Base-by-base conservation (phyloP, 2,113 vertebrate species). In the Amphiprion ocellaris region DNA sequence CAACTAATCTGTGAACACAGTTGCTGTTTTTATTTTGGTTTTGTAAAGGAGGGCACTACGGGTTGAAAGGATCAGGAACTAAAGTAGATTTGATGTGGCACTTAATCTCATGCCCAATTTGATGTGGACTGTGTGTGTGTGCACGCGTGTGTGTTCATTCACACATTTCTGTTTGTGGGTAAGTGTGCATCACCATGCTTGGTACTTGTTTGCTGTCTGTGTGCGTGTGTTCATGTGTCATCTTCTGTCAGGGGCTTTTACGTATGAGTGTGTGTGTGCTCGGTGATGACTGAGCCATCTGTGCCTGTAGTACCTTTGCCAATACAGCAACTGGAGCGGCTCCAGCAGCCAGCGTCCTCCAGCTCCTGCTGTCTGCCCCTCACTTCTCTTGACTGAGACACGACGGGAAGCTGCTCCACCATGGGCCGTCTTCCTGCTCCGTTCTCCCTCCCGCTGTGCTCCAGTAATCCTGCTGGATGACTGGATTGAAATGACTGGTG, bases 241-340 rank as follows among this genome's bases (percentile, higher is more conserved):
- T 58, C 52, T 74, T 78, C 65, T 80, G 50, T 59, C 61, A 67
- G 28, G 23, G 55, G 60, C 60, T 77, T 69, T 63, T 70, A 19
- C 50, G 23, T 72, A 56, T 33, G 19, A 16, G 19, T 58, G 17
- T 19, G 4, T 33, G 68, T 88, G 83, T 82, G 73, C 76, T 81
- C 74, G 55, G 64, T 86, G 84, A 84, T 72, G 77, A 53, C 79
- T 69, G 77, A 74, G 77, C 93, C 93, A 93, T 94, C 92, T 94
- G 93, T 90, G 86, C 72, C 37, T 58, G 63, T 68, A 9, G 70
- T 78, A 77, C 50, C 68, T 74, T 82, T 91, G 92, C 91, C 93
- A 94, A 73, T 55, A 49, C 62, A 82, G 54, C 21, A 47, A 21
- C 67, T 83, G 72, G 82, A 88, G 61, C 33, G 15, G 37, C 70